A percentile compares a stretch with the other conserved stretches of the same genome.
Conservation (phyloP, 2,888 invertebrate species). For the Eristalinus aeneus region DNA sequence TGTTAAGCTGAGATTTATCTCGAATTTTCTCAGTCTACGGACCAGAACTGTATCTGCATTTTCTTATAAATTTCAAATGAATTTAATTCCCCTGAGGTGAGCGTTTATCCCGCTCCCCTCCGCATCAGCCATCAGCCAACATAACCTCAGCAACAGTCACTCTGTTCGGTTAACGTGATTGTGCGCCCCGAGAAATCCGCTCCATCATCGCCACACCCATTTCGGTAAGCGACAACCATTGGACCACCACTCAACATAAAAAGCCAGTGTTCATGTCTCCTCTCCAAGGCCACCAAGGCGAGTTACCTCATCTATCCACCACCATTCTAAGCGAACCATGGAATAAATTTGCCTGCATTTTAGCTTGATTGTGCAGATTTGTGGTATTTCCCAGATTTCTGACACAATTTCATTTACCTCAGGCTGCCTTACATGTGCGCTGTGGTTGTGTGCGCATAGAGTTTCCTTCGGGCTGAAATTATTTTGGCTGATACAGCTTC, state of each 20-base stretch:
- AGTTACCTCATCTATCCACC: not conserved
- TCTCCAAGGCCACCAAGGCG: not conserved
- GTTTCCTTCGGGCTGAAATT: not conserved
- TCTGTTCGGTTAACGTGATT: conserved; percentile 24
- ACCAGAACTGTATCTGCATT: not conserved
- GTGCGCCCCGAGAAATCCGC: not conserved
- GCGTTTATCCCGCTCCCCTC: not conserved
- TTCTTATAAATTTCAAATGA: conserved; percentile 22
- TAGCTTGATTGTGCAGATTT: conserved; percentile 62
- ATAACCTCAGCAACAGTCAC: conserved; percentile 33
- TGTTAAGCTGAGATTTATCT: not conserved
- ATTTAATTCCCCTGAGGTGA: conserved; percentile 7
- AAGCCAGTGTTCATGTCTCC: not conserved
- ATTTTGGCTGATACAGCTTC: not conserved
- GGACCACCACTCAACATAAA: conserved; percentile 31
- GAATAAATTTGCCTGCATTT: conserved; percentile 48
- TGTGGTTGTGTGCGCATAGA: not conserved
- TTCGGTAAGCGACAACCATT: conserved; percentile 20
- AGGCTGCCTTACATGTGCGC: not conserved
- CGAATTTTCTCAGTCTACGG: not conserved
- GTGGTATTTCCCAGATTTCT: conserved; percentile 52
- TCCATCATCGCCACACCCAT: conserved; percentile 1
- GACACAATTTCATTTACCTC: conserved; percentile 51
- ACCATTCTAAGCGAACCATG: not conserved
- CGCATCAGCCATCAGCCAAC: conserved; percentile 9